These are phyloP conservation scores for Agrypnia vestita DNA, from an alignment of 1,140 invertebrate genomes.

Conservation along the genomic window DNA sequence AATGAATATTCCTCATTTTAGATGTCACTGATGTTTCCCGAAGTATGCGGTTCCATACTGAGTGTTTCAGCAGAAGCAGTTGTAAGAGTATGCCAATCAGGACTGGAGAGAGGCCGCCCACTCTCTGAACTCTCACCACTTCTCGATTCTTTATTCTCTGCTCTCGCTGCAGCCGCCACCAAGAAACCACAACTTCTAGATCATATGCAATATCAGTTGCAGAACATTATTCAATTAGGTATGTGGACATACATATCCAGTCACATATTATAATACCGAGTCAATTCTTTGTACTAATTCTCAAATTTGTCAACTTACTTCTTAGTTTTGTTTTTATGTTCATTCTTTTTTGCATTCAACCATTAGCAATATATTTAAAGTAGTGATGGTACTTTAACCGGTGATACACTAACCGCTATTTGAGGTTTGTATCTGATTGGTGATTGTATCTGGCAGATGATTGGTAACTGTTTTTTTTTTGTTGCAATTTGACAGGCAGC, in stretches of 20 bases:
- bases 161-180: slow-evolving; percentile 38
- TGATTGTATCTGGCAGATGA: no score
- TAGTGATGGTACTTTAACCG: no score
- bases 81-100: slow-evolving; percentile 43
- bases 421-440: no score
- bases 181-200: slow-evolving; percentile 53
- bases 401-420: no score
- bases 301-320: no score
- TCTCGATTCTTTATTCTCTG: slow-evolving; percentile 49
- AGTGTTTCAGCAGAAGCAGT: slow-evolving; percentile 35
- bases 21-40: slow-evolving; percentile 58
- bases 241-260: neutral
- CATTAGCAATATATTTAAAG: no score
- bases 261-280: no score
- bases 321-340: no score
- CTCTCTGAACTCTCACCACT: slow-evolving; percentile 52
- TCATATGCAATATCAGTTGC: slow-evolving; percentile 51
- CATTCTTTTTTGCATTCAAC: no score
- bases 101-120: slow-evolving; percentile 40
- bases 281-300: no score
- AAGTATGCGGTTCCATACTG: slow-evolving; percentile 41
- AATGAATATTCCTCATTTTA: slow-evolving; percentile 39
- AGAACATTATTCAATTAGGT: slow-evolving; percentile 59
- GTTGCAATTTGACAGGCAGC: no score
- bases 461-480: no score